Base-by-base conservation (phyloP, 2,113 vertebrate species). In the Marcusenius ussheri region DNA sequence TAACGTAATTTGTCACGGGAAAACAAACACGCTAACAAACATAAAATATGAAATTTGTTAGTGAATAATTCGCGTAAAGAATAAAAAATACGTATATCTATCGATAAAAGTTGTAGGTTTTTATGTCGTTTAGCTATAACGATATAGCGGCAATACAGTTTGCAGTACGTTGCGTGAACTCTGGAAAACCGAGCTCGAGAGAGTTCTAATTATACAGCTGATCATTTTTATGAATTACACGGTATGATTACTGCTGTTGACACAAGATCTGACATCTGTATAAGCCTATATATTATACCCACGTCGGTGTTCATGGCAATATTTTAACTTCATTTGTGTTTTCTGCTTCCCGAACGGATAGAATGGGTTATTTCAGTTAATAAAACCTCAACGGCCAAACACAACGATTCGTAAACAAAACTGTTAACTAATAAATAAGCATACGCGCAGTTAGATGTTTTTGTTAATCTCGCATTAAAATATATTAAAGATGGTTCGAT, bases 201-300 rank as follows among this genome's bases (percentile, higher is more conserved):
- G 17, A 45, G 39, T 83, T 45, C 19, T 27, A 45, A 85, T 85
- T 84, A 53, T 24, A 27, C 80, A 62, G 39, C 39, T 62, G 21
- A 47, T 83, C 24, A 27, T 17, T 89, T 89, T 24, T 83, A 56
- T 56, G 49, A 56, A 56, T 89, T 58, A 89, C 89, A 89, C 21
- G 39, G 80, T 84, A 46, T 58, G 39, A 89, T 89, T 84, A 89
- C 88, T 51, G 80, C 80, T 89, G 66, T 80, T 77, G 77, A 85
- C 39, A 62, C 9, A 89, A 85, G 31, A 21, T 85, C 21, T 89
- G 77, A 56, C 35, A 58, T 31, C 24, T 77, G 50, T 45, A 89
- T 80, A 62, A 56, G 42, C 49, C 77, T 84, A 58, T 24, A 77
- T 45, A 89, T 84, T 89, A 47, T 15, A 83, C 31, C 9, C 49